Evolutionary conservation across 2,888 invertebrate genomes (phyloP).

Genomic region (Spodoptera picta): DNA sequence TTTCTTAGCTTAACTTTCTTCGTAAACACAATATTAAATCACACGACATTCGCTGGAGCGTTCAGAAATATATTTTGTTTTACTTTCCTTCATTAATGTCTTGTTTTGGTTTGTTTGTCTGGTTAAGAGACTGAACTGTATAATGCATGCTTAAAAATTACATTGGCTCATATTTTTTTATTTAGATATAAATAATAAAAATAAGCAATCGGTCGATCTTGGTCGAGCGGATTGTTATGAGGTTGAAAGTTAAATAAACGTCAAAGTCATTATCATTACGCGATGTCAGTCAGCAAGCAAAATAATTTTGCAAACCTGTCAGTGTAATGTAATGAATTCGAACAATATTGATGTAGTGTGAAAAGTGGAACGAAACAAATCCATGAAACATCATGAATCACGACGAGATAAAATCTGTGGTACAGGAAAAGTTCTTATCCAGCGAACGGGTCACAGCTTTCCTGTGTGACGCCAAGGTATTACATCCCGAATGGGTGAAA

Average conservation of each 20-base stretch:
- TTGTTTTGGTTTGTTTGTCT: too few species aligned
- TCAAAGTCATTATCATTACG: conserved; percentile 10
- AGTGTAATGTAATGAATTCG: conserved; percentile 49
- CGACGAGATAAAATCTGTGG: conserved; percentile 83
- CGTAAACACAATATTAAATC: conserved; percentile 5
- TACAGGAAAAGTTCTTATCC: conserved; percentile 85
- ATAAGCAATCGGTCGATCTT: conserved; percentile 37
- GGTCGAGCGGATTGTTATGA: too few species aligned
- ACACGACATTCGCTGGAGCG: neutral
- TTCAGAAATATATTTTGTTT: conserved; percentile 9
- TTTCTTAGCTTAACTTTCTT: neutral
- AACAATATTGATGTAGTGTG: conserved; percentile 45
- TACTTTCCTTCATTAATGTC: too few species aligned
- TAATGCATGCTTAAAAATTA: too few species aligned
- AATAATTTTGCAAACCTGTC: conserved; percentile 54
- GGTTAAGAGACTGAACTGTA: too few species aligned
- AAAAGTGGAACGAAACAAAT: conserved; percentile 47
- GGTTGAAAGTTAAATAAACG: too few species aligned
- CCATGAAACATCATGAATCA: conserved; percentile 79
- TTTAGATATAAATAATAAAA: too few species aligned
- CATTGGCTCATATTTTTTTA: too few species aligned
- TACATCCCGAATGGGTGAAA: conserved; percentile 84
- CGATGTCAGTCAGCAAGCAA: conserved; percentile 15
- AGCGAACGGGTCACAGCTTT: conserved; percentile 85
- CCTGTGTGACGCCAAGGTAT: conserved; percentile 82